A percentile compares a stretch with the other conserved stretches of the same genome.
Evolutionary conservation across 2,888 invertebrate species (phyloP).

Genomic region (Saturnia pavonia): DNA sequence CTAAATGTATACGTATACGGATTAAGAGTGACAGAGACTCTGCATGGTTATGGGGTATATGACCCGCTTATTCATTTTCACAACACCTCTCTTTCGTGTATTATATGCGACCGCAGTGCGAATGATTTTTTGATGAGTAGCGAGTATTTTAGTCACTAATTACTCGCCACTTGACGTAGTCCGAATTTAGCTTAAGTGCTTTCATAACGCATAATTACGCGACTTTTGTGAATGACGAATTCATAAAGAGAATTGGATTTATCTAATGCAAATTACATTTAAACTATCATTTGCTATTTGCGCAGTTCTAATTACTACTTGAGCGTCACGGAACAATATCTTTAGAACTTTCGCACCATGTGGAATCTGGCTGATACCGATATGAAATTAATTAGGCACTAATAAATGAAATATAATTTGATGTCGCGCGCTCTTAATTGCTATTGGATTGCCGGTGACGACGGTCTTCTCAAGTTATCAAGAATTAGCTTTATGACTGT

Average conservation of each 20-base stretch:
- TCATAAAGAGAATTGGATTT: not conserved
- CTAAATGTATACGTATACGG: too few relatives aligned
- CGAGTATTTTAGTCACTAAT: too few relatives aligned
- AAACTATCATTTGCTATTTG: not conserved
- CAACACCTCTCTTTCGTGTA: too few relatives aligned
- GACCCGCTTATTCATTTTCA: too few relatives aligned
- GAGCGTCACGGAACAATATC: constrained; percentile 5
- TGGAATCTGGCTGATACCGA: constrained; percentile 10
- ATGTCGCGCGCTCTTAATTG: not conserved
- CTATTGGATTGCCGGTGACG: not conserved
- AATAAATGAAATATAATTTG: constrained; percentile 13
- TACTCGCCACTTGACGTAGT: too few relatives aligned
- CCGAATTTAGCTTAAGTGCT: too few relatives aligned
- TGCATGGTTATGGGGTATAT: too few relatives aligned
- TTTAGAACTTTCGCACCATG: constrained; percentile 7
- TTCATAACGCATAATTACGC: too few relatives aligned
- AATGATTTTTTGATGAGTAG: too few relatives aligned
- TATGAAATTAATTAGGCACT: constrained; percentile 15
- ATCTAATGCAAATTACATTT: not conserved
- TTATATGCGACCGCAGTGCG: too few relatives aligned
- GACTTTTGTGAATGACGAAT: not conserved
- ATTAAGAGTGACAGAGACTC: too few relatives aligned
- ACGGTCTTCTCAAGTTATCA: not conserved
- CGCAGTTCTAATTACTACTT: not conserved
- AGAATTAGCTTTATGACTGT: not conserved